Conservation (phyloP, 2,113 vertebrate genomes). For the Misgurnus anguillicaudatus region DNA sequence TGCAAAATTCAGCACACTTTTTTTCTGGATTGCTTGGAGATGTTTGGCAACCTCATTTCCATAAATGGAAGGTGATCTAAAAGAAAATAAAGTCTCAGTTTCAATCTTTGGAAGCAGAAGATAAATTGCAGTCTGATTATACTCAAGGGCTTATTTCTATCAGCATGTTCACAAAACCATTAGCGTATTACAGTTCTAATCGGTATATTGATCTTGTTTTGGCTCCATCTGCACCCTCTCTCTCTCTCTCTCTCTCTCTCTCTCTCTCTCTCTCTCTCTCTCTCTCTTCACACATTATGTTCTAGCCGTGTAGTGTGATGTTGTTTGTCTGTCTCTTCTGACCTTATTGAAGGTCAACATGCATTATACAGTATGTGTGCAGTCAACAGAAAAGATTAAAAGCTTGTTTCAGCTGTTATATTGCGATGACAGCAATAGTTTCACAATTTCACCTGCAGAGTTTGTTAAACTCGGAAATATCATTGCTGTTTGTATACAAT, state of each 20-base stretch:
- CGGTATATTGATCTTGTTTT: conserved; percentile 31
- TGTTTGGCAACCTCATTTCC: not conserved
- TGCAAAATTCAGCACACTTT: too few species aligned
- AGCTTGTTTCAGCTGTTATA: not conserved
- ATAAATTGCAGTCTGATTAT: conserved; percentile 10
- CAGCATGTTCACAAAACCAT: conserved; percentile 20
- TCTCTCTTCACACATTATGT: conserved; percentile 18
- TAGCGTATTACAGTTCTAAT: conserved; percentile 32
- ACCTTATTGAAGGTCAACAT: conserved; percentile 23
- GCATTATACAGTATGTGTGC: not conserved
- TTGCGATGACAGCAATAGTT: not conserved
- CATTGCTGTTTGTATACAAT: too few species aligned
- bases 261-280: conserved; percentile 15
- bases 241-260: conserved; percentile 13
- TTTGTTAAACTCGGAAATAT: not conserved
- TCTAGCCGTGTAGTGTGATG: not conserved
- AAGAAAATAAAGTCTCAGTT: conserved; percentile 25
- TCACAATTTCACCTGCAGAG: not conserved
- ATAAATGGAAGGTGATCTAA: not conserved
- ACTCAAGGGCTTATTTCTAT: conserved; percentile 34
- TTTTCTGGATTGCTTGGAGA: not conserved
- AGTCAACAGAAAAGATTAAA: not conserved
- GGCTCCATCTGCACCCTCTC: conserved; percentile 26
- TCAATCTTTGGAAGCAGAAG: not conserved
- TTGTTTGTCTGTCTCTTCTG: conserved; percentile 12